These are phyloP conservation scores for Cyclargus thomasi DNA, from an alignment of 1,140 invertebrate species.

Conservation along the genomic window DNA sequence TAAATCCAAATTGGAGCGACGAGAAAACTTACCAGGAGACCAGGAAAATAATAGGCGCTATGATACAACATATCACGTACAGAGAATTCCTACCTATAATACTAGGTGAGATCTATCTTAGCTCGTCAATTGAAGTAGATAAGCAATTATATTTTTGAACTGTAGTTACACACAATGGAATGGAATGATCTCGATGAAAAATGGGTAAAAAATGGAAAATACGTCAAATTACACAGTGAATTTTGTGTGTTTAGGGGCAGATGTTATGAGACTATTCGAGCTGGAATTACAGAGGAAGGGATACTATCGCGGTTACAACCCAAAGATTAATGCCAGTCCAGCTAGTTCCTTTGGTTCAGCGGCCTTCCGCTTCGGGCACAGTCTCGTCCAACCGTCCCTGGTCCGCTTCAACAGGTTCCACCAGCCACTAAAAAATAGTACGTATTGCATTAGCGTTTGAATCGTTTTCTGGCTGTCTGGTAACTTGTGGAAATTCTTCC, in stretches of 20 bases:
- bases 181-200: too few species aligned
- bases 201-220: too few species aligned
- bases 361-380: slow-evolving; percentile 97
- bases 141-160: too few species aligned
- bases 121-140: too few species aligned
- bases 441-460: slow-evolving; percentile 35
- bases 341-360: slow-evolving; percentile 95
- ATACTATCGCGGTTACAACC: slow-evolving; percentile 85
- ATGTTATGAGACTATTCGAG: slow-evolving; percentile 84
- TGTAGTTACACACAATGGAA: too few species aligned
- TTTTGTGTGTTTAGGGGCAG: slow-evolving; percentile 38
- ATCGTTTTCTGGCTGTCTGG: too few species aligned
- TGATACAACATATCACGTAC: slow-evolving; percentile 92
- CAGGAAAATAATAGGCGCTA: slow-evolving; percentile 85
- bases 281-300: slow-evolving; percentile 79
- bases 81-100: slow-evolving; percentile 91
- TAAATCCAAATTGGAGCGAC: slow-evolving; percentile 93
- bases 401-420: slow-evolving; percentile 80
- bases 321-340: slow-evolving; percentile 88
- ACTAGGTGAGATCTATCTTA: slow-evolving; percentile 74
- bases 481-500: too few species aligned
- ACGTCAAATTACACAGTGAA: background rate
- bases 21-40: slow-evolving; percentile 92
- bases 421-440: slow-evolving; percentile 80
- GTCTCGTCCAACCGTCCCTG: slow-evolving; percentile 88